Evolutionary conservation across 2,888 invertebrate genomes (phyloP), one percentile per base, ranked within the genome.

Genomic region (Tenthredo notha): DNA sequence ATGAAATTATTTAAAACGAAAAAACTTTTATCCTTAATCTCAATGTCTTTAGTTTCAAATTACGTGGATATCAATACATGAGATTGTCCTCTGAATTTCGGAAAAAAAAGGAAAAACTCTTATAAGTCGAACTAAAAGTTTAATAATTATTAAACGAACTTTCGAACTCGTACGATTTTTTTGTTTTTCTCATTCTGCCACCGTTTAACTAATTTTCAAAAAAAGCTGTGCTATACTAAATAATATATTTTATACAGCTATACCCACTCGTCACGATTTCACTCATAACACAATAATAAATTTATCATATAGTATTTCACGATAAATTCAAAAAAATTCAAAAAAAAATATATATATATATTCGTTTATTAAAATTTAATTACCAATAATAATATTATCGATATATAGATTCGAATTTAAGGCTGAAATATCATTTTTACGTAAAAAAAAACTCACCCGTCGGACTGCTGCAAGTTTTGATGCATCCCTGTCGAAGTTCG

Each of bases 141-240:
- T 7, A 1, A 54, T 54, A 54, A 54, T 54, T n/a, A 54, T n/a
- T 1, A n/a, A 54, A 18, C 2, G n/a, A 54, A 7, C n/a, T 54
- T 15, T 47, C 12, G 15, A 47, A 47, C 15, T 15, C 3, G 3
- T 47, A 47, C 47, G 15, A 47, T 15, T 47, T 47, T 40, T 43
- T 47, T 3, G 2, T 15, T 15, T 47, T 15, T 12, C 12, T 12
- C 0, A 3, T 47, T 3, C 4, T 15, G 3, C 12, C 61, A 7
- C 58, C 25, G 70, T 70, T 10, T 3, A 33, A 33, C 9, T 37
- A 29, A 47, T 43, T 43, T 12, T 2, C 21, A 21, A 21, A 47
- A 47, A 29, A 50, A 83, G 83, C 83, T 83, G 83, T 83, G 83
- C 83, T 83, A 67, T 74, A 43, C 67, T 21, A 50, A 83, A n/a